Base-by-base conservation (phyloP, 1,140 invertebrate genomes). In the Lepidurus apus region DNA sequence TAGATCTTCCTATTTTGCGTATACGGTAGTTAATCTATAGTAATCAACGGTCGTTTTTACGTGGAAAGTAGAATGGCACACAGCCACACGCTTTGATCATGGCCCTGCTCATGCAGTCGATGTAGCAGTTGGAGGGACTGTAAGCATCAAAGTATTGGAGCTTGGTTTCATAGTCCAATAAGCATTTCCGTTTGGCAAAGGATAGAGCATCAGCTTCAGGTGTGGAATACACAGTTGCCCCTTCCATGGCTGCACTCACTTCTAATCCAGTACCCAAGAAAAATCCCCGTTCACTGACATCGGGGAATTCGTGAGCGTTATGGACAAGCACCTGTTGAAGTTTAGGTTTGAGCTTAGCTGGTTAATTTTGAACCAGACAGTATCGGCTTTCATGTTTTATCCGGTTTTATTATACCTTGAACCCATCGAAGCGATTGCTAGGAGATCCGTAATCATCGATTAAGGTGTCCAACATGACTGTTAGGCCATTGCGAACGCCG, bases 261-360 rank as follows among this genome's bases (percentile, higher is more conserved):
- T 80, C 79, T 34, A 74, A 43, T 13, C 79, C 79, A 44, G 78
- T 74, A 2, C 79, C 79, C 42, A 80, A 42, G 77, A 79, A 75
- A 45, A 80, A 79, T 21, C 74, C 53, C 9, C 78, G 73, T 42
- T 76, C 75, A n/a, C 78, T 34, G 43, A 81, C 42, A 74, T 80
- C 42, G 42, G 77, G 77, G 26, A 42, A 81, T 26, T 79, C 76
- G 21, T 82, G 80, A 7, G 77, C 78, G 74, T 80, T 74, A 74
- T 79, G 76, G 13, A 84, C 80, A 73, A 83, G 82, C 26, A 87
- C 86, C 80, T 83, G 73, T 34, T 79, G n/a, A 9, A 26, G 26
- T 26, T 26, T 26, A 26, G 26, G 26, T 26, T 26, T 26, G 1
- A 26, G 26, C n/a, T 26, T 26, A 26, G 26, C 26, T 26, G 26